Conservation (phyloP, 2,797 vertebrate genomes). For the Remorina albescens region DNA sequence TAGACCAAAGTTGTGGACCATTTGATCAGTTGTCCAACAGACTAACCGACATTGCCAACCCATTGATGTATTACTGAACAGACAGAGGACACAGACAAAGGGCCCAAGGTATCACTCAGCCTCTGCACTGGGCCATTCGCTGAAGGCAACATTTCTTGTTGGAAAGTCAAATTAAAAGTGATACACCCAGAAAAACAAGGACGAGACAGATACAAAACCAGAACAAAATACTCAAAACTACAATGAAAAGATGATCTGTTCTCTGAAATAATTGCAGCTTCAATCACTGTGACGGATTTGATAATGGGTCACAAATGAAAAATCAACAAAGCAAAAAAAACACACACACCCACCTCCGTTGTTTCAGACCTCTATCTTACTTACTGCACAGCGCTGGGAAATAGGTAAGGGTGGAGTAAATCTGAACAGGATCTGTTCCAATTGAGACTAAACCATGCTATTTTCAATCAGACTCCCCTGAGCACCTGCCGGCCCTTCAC, state of each 20-base stretch:
- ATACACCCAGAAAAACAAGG: no score
- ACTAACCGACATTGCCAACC: no score
- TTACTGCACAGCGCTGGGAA: constrained; percentile 24
- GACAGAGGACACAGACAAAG: no score
- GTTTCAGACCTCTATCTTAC: constrained; percentile 10
- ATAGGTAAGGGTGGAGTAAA: constrained; percentile 30
- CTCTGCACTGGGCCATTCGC: no score
- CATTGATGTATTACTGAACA: no score
- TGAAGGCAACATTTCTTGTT: neutral
- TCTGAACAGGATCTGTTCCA: constrained; percentile 66
- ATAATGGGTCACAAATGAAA: neutral
- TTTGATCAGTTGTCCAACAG: no score
- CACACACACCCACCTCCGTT: neutral
- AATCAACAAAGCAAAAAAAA: no score
- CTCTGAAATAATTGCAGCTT: neutral
- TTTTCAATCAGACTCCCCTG: constrained; percentile 78
- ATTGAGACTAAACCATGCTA: constrained; percentile 75
- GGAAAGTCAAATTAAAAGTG: neutral
- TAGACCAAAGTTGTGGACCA: no score
- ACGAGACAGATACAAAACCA: no score
- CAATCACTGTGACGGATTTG: neutral
- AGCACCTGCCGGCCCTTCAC: constrained; percentile 62
- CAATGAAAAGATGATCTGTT: neutral
- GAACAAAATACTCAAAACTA: neutral
- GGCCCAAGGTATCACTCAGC: no score